phyloP scores from a whole-genome alignment of 2,797 vertebrate species.

The Epinephelus awoara region DNA sequence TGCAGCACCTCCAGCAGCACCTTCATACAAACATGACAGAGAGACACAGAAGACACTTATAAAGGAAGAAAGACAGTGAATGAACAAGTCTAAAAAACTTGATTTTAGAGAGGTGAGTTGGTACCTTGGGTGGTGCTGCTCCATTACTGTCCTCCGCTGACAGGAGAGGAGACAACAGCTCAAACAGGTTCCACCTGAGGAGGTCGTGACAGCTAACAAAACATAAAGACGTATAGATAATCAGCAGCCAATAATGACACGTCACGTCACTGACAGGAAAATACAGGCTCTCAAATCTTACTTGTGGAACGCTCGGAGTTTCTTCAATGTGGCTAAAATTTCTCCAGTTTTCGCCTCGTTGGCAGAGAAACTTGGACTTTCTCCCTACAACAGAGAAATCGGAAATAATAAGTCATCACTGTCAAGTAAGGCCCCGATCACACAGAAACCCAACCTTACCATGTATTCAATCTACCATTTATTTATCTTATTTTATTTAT shows the following conservation, averaged over 20 bases:
- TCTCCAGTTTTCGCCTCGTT: slow-evolving; percentile 74
- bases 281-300: slow-evolving; percentile 72
- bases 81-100: not conserved
- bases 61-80: not conserved
- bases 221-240: not conserved
- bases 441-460: too few relatives aligned
- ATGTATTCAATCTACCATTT: too few relatives aligned
- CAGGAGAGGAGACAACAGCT: slow-evolving; percentile 86
- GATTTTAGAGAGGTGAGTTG: not conserved
- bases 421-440: too few relatives aligned
- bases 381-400: slow-evolving; percentile 74
- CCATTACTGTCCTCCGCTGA: slow-evolving; percentile 75
- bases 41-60: not conserved
- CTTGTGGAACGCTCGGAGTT: slow-evolving; percentile 91
- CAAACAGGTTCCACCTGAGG: slow-evolving; percentile 86
- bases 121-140: slow-evolving; percentile 85
- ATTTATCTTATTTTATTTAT: too few relatives aligned
- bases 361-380: slow-evolving; percentile 73
- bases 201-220: slow-evolving; percentile 90
- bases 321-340: slow-evolving; percentile 85
- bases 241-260: not conserved
- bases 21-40: slow-evolving; percentile 70
- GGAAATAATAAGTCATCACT: not conserved
- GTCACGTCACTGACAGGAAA: not conserved
- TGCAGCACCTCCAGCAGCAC: slow-evolving; percentile 87